Conservation (phyloP, 2,888 invertebrate genomes). For the Cantharis rufa region DNA sequence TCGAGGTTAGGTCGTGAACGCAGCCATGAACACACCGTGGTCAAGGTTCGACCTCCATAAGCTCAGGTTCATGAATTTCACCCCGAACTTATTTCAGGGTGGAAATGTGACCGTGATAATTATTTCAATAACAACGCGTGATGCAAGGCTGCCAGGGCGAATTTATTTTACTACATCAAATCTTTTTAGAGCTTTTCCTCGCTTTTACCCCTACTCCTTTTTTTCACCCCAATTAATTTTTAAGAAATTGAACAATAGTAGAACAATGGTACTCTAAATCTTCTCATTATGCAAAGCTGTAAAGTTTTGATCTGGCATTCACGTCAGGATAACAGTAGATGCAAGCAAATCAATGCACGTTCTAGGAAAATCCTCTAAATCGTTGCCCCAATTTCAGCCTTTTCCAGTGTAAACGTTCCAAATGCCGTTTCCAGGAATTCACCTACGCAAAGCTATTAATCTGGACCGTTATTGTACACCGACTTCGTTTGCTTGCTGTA, state of each 20-base stretch:
- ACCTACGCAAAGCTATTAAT: neutral
- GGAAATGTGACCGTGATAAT: neutral
- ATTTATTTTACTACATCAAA: neutral
- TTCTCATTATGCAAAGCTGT: neutral
- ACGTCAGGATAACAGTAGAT: neutral
- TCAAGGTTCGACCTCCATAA: conserved; percentile 23
- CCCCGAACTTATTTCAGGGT: conserved; percentile 1
- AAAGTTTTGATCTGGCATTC: neutral
- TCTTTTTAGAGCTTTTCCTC: neutral
- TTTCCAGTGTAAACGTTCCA: neutral
- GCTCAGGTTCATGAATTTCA: conserved; percentile 23
- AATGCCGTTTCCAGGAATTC: neutral
- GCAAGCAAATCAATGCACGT: neutral
- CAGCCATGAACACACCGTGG: conserved; percentile 27
- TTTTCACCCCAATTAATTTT: neutral
- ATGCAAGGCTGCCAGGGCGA: neutral
- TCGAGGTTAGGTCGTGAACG: conserved; percentile 31
- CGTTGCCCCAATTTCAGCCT: neutral
- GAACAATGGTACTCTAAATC: neutral
- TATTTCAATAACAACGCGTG: neutral
- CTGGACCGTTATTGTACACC: neutral
- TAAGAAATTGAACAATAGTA: neutral
- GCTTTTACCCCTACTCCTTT: neutral
- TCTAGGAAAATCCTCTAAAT: neutral
- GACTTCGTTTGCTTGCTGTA: neutral